Base-by-base conservation (phyloP, 2,888 invertebrate species). In the Mesodorylaimus sp. region DNA sequence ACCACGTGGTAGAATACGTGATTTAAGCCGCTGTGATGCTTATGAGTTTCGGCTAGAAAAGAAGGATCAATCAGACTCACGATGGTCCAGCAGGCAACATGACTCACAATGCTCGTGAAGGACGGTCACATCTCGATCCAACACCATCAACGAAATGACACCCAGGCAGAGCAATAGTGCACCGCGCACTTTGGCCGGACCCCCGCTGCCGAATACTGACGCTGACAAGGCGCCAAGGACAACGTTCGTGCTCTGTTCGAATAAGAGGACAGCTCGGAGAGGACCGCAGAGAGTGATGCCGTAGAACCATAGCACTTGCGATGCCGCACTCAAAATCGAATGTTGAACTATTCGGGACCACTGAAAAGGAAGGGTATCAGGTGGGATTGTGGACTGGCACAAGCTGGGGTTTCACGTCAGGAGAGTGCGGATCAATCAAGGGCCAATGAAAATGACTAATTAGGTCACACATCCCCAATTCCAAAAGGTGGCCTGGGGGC, bases 251-350 rank as follows among this genome's bases (percentile, higher is more conserved):
- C 67, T 69, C 54, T 74, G 71, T 55, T 74, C 73, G 59, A 67
- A 73, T 42, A 74, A 59, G 25, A 74, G 60, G 37, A 73, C 62
- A 1, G 70, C 64, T 24, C 50, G 63, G 13, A 74, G 59, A 2
- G 74, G 73, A 7, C 74, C 74, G 61, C 73, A 73, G 10, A 71
- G 64, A 0, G 72, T 70, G n/a, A 74, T 64, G 1, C 73, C 73
- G 63, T 73, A 73, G 53, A 73, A 62, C 73, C 73, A 73, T 13
- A 74, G 56, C 21, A 72, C 60, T 44, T 68, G 66, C 29, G 73
- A 66, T 3, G 69, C 50, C 42, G 64, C 62, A 19, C 66, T 66
- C 49, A 69, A 57, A 47, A 68, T 52, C 21, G 68, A 66, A 62
- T 70, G 68, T 16, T 68, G 60, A 23, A 58, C 50, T 3, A 70